Evolutionary conservation across 2,797 vertebrate genomes (phyloP).

Genomic region (Sphaeramia orbicularis): DNA sequence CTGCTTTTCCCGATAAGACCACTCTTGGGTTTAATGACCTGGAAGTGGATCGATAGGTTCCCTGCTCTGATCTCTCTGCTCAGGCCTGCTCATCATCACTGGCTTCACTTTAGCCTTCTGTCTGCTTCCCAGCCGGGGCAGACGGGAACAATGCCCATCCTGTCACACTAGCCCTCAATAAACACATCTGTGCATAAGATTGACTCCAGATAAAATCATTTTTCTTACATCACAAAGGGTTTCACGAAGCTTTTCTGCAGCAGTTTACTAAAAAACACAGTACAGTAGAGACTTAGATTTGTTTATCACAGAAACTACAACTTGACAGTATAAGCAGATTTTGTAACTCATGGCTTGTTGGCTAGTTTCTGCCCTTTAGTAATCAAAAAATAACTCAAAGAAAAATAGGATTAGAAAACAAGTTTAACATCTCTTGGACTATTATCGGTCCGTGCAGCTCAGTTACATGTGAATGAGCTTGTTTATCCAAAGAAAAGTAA

Average conservation of each 20-base stretch:
- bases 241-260: conserved; percentile 20
- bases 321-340: not conserved
- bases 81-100: conserved; percentile 34
- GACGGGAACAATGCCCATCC: conserved; percentile 29
- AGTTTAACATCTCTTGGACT: not conserved
- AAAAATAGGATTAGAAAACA: not conserved
- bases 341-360: not conserved
- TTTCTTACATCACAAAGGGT: conserved; percentile 35
- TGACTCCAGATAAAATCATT: conserved; percentile 33
- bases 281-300: not conserved
- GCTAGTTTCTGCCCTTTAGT: conserved; percentile 6
- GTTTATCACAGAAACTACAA: not conserved
- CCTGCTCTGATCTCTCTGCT: conserved; percentile 61
- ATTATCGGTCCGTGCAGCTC: not conserved
- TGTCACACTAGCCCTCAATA: conserved; percentile 41
- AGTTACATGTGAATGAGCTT: not conserved
- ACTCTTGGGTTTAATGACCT: conserved; percentile 80
- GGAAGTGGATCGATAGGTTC: conserved; percentile 76
- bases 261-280: conserved; percentile 21
- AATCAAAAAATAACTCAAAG: not conserved
- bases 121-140: conserved; percentile 39
- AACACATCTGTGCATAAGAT: conserved; percentile 46
- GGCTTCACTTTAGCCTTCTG: conserved; percentile 36
- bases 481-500: not conserved
- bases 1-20: conserved; percentile 70